Evolutionary conservation across 2,797 vertebrate genomes (phyloP), one percentile per base, ranked within the genome.

Genomic region (Melanotaenia parkinsoni): DNA sequence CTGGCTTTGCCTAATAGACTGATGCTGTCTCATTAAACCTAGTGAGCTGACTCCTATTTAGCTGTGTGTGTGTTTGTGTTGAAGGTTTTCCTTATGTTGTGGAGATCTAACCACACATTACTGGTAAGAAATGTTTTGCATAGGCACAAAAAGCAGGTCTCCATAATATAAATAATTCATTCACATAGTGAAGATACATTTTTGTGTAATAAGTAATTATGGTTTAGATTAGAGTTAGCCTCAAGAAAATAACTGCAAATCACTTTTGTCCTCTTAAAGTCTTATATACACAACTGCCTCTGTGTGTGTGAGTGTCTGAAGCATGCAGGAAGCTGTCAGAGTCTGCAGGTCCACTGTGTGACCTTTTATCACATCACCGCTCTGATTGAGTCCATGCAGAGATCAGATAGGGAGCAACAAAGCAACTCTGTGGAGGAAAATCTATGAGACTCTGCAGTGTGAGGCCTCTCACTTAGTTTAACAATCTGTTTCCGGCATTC

Each of bases 31-130:
- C 67, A 79, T 88, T 87, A 87, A 83, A 68, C 80, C 69, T 71
- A 70, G 61, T 76, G 80, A 88, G 90, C 81, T 81, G 90, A 90
- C 83, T 86, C 62, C 35, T 58, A 51, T 69, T 51, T 57, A 58
- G 61, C 33, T 70, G 72, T 70, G 56, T 72, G 62, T 71, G 37
- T 70, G 56, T 72, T 58, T 71, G 37, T 28, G 40, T 70, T 11
- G 38, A 26, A 7, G 33, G 11, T 24, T 4, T 22, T 9, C 33
- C 33, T 50, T 22, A 14, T 33, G 9, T 24, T 50, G 30, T 50
- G 30, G 22, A 28, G 54, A 45, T 26, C 26, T 32, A 53, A 24
- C 24, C n/a, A 32, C 20, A 45, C 28, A 33, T 10, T 18, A 18
- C 4, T 43, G 13, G 16, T 6, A 43, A 24, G 38, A 24, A 4